Base-by-base conservation (phyloP, 2,113 vertebrate genomes). In the Lophotis ruficrista region DNA sequence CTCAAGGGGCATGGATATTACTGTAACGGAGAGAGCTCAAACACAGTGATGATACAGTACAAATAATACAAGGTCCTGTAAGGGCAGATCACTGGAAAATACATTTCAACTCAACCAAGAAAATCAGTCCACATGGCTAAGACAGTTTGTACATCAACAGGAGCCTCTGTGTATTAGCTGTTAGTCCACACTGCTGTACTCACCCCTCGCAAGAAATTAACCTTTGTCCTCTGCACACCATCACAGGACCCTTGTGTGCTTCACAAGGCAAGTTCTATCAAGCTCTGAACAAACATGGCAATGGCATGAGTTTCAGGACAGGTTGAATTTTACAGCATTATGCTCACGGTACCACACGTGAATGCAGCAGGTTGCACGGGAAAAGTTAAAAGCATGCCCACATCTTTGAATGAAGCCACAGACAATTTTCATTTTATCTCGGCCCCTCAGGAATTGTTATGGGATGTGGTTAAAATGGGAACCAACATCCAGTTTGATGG, bases 51-150 rank as follows among this genome's bases (percentile, higher is more conserved):
- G 85, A 77, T n/a, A 25, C 25, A 83, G 25, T 25, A 72, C n/a
- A 66, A 88, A 47, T 57, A 83, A 88, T 7, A 83, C 27, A 81
- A 83, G 38, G 43, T 66, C 23, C 16, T 33, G 48, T 15, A 80
- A 53, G 20, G 50, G 31, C 21, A 83, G n/a, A 81, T 30, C 56
- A 83, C 45, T 45, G 80, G 61, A 90, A 94, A 93, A 92, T 25
- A 88, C 58, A 92, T 92, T 90, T 61, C 70, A 86, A 82, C 37
- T 93, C 78, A 87, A 83, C n/a, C 47, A 81, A 45, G 38, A 82
- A 81, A 90, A 85, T 70, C 83, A 87, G 78, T 81, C 83, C 72
- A 41, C 14, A 41, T 10, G 41, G 50, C 71, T 62, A 27, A 81
- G n/a, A 25, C 3, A 72, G 66, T 48, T 86, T 53, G 75, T 30